A percentile compares a stretch with the other conserved stretches of the same genome.
These are phyloP conservation scores for Sipha maydis DNA, from an alignment of 2,888 invertebrate species.

Conservation along the genomic window DNA sequence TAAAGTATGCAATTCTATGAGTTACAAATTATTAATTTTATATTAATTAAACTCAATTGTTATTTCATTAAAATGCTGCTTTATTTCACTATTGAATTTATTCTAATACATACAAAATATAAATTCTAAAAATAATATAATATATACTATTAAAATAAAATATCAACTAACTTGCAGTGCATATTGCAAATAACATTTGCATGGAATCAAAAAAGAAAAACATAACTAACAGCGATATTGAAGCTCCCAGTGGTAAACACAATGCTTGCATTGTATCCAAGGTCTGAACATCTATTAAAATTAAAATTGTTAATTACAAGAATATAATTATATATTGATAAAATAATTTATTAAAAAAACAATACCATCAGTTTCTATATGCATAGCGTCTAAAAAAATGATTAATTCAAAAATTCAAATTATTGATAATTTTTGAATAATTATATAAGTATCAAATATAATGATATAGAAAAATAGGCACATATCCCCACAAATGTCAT, in stretches of 20 bases:
- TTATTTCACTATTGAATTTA: not conserved
- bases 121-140: not conserved
- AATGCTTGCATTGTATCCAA: constrained; percentile 97
- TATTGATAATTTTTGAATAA: not conserved
- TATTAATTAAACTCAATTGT: not conserved
- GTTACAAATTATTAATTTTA: not conserved
- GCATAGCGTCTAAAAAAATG: constrained; percentile 43
- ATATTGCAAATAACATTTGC: constrained; percentile 95
- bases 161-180: constrained; percentile 88
- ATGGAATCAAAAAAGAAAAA: constrained; percentile 99
- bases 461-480: too few relatives aligned
- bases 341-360: constrained; percentile 40
- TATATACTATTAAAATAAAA: not conserved
- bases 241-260: constrained; percentile 94
- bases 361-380: constrained; percentile 35
- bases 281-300: constrained; percentile 81
- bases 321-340: not conserved
- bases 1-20: too few relatives aligned
- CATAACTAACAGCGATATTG: constrained; percentile 95
- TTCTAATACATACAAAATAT: not conserved
- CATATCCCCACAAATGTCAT: too few relatives aligned
- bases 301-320: constrained; percentile 48
- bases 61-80: not conserved
- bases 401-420: not conserved
- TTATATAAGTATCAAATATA: too few relatives aligned